Percentiles rank a stretch among this genome's conserved stretches.
phyloP scores from a whole-genome alignment of 2,113 vertebrate species.

The Catharus minimus region DNA sequence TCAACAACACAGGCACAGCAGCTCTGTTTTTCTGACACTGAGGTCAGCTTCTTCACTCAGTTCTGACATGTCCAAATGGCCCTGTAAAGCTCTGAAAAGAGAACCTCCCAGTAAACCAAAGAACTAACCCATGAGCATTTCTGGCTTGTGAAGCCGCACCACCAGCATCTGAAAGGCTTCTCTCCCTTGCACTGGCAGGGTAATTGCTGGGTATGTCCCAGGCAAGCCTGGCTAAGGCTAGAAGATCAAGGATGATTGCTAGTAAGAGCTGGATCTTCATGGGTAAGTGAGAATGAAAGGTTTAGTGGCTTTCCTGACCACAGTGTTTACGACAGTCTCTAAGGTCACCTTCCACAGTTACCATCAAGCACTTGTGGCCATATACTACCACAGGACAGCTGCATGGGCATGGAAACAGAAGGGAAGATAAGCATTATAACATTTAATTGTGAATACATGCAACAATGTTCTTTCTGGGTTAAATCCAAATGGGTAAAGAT shows the following conservation, averaged over 20 bases:
- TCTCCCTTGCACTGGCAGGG: fast-evolving
- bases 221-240: not conserved
- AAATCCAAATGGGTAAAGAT: not conserved
- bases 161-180: not conserved
- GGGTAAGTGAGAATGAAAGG: not conserved
- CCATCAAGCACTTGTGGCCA: not conserved
- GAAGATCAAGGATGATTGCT: not conserved
- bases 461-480: not conserved
- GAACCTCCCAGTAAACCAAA: not conserved
- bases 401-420: not conserved
- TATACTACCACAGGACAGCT: not conserved
- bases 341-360: not conserved
- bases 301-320: not conserved
- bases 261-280: not conserved
- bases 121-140: not conserved
- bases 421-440: not conserved
- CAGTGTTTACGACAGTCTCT: not conserved
- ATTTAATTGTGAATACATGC: not conserved
- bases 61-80: not conserved
- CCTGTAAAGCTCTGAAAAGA: not conserved
- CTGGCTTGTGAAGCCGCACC: not conserved
- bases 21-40: not conserved
- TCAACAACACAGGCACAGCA: not conserved
- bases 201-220: not conserved
- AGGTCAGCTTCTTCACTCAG: not conserved